Percentiles rank a stretch among this genome's conserved stretches.
These are phyloP conservation scores for Ornithorhynchus anatinus DNA, from an alignment of 2,113 vertebrate species.

Conservation along the genomic window DNA sequence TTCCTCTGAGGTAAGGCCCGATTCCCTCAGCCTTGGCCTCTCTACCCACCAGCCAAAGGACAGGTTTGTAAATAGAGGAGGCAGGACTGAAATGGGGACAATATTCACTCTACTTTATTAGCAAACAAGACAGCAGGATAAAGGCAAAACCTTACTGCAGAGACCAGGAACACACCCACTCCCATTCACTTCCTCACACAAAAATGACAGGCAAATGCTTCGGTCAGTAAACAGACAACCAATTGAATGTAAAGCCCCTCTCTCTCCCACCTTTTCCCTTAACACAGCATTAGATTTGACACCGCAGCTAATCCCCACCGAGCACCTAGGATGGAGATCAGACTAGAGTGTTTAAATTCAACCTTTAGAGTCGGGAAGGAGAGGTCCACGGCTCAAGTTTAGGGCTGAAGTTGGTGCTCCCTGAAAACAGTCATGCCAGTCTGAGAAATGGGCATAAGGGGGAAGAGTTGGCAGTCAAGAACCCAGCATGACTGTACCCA, in stretches of 20 bases:
- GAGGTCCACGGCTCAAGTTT: too few relatives aligned
- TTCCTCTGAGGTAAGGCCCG: neutral
- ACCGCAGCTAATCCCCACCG: neutral
- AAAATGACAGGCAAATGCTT: neutral
- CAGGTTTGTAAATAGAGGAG: neutral
- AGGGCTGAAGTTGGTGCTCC: too few relatives aligned
- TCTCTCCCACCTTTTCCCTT: neutral
- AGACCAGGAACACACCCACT: neutral
- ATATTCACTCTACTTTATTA: slow-evolving; percentile 43
- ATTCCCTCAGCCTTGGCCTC: neutral
- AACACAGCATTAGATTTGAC: neutral
- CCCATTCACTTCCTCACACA: slow-evolving; percentile 4
- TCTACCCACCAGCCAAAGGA: neutral
- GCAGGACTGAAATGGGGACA: neutral
- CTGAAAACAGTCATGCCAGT: too few relatives aligned
- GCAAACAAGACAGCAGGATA: slow-evolving; percentile 21
- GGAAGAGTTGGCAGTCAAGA: too few relatives aligned
- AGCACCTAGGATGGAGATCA: neutral
- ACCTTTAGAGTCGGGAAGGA: slow-evolving; percentile 9
- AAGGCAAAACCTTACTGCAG: slow-evolving; percentile 3
- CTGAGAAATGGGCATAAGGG: too few relatives aligned
- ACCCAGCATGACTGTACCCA: too few relatives aligned
- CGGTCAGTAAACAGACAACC: slow-evolving; percentile 14
- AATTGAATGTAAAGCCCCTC: slow-evolving; percentile 14
- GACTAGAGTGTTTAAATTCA: neutral